Percentiles rank a stretch among this genome's conserved stretches.
These are phyloP conservation scores for Equus quagga DNA, from an alignment of 2,113 vertebrate species.

Conservation along the genomic window DNA sequence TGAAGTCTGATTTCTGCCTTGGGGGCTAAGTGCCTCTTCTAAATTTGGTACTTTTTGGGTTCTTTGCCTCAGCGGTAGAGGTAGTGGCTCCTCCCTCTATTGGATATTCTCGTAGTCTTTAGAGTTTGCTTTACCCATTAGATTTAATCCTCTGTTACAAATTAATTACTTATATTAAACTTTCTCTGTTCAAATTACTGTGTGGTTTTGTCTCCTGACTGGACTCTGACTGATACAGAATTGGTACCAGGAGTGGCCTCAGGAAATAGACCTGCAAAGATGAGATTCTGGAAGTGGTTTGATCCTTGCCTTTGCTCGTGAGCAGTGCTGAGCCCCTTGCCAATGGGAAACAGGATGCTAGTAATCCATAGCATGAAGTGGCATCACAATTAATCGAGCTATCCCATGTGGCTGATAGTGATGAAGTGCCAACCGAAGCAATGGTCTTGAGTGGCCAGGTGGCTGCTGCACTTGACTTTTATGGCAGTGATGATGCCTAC, in stretches of 20 bases:
- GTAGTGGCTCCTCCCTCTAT: background rate
- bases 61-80: background rate
- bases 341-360: background rate
- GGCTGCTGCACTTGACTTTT: background rate
- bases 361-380: background rate
- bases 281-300: background rate
- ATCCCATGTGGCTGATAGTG: background rate
- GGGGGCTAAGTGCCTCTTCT: background rate
- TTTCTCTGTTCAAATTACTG: background rate
- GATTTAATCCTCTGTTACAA: background rate
- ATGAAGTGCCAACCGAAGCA: background rate
- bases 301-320: background rate
- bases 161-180: background rate
- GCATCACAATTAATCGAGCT: background rate
- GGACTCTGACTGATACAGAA: background rate
- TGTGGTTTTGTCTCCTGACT: background rate
- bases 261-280: background rate
- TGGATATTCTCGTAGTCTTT: background rate
- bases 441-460: background rate
- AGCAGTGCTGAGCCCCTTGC: background rate
- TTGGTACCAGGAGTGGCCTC: background rate
- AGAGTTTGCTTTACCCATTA: background rate
- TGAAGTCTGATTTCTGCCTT: background rate
- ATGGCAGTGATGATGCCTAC: background rate
- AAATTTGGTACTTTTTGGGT: background rate